Percentiles rank a stretch among this genome's conserved stretches.
Conservation (phyloP, 2,113 vertebrate species). For the Dasypus novemcinctus region DNA sequence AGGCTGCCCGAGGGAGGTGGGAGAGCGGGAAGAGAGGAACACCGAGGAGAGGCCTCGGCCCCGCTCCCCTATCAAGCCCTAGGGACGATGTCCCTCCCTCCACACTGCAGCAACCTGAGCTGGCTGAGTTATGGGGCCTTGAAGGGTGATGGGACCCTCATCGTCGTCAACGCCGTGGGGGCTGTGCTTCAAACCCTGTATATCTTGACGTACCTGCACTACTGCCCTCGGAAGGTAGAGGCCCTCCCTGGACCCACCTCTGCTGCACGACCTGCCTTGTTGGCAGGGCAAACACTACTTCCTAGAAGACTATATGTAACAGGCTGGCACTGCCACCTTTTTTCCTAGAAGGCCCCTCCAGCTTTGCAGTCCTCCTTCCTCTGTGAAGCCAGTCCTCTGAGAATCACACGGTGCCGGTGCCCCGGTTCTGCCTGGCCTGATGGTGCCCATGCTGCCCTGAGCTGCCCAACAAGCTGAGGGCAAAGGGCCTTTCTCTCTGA, state of each 20-base stretch:
- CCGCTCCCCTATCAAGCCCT: slow-evolving; percentile 6
- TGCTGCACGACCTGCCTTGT: slow-evolving; percentile 17
- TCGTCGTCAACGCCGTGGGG: slow-evolving; percentile 89
- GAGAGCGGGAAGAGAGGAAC: not conserved
- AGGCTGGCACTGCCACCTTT: not conserved
- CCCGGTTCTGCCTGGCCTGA: not conserved
- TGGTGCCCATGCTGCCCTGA: not conserved
- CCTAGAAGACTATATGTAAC: slow-evolving; percentile 32
- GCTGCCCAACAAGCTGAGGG: not conserved
- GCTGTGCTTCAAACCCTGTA: slow-evolving; percentile 90
- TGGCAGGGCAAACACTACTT: slow-evolving; percentile 53
- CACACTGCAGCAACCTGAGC: slow-evolving; percentile 89
- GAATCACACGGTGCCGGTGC: not conserved
- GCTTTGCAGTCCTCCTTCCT: not conserved
- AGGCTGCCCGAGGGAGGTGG: not conserved
- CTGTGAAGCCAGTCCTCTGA: not conserved
- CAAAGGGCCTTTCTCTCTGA: not conserved
- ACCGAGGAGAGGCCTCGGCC: not conserved
- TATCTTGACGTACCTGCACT: slow-evolving; percentile 87
- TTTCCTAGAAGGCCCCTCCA: slow-evolving; percentile 65
- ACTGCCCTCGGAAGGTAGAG: slow-evolving; percentile 88
- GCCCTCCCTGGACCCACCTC: slow-evolving; percentile 3
- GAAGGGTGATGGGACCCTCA: slow-evolving; percentile 88
- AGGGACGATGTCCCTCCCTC: not conserved
- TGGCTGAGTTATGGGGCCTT: slow-evolving; percentile 94